Evolutionary conservation across 2,113 vertebrate genomes (phyloP).

Genomic region (Mus pahari): DNA sequence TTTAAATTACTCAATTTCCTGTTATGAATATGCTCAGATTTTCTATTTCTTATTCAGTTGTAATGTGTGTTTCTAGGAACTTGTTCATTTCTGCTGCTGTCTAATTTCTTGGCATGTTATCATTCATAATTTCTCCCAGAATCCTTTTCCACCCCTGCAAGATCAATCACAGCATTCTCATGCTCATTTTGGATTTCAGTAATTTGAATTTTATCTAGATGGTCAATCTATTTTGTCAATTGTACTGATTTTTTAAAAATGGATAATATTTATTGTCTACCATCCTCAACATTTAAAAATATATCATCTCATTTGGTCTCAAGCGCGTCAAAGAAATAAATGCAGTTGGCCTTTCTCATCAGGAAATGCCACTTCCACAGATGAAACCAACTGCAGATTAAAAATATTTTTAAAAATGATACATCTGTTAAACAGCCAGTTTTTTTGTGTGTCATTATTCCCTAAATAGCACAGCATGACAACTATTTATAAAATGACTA

Average conservation of each 20-base stretch:
- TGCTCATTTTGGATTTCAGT: neutral
- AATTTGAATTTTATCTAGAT: conserved; percentile 29
- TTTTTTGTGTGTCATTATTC: neutral
- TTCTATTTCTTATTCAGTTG: neutral
- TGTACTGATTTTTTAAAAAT: neutral
- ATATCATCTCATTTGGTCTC: neutral
- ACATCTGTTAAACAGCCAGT: neutral
- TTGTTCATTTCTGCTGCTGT: conserved; percentile 10
- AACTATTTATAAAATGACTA: neutral
- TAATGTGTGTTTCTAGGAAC: conserved; percentile 36
- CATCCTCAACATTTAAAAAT: conserved; percentile 43
- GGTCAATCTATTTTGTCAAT: neutral
- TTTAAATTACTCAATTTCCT: neutral
- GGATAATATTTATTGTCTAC: neutral
- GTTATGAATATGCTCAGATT: neutral
- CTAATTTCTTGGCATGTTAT: conserved; percentile 10
- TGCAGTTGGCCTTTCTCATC: neutral
- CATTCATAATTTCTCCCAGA: conserved; percentile 6
- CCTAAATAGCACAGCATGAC: neutral
- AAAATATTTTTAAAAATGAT: conserved; percentile 10
- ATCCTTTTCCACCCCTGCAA: neutral
- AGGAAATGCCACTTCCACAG: neutral
- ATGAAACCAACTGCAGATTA: neutral
- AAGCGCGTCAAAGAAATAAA: neutral
- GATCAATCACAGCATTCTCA: neutral